Evolutionary conservation across 2,888 invertebrate genomes (phyloP), one percentile per base, ranked within the genome.

Genomic region (Silvanus unidentatus): DNA sequence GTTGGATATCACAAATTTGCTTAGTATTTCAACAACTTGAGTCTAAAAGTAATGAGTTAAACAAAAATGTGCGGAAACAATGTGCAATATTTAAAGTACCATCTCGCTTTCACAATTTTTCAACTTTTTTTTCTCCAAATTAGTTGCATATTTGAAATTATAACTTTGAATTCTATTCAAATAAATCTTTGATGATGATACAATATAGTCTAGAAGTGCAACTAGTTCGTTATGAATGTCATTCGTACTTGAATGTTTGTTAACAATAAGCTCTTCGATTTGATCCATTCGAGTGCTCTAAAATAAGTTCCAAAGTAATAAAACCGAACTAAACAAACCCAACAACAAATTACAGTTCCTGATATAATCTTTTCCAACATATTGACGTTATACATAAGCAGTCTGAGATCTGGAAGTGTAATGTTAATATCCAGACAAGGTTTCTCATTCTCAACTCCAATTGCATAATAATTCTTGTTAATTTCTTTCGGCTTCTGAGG

Each of bases 301-400:
- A 32, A n/a, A n/a, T 12, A 8, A 8, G 10, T 32, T 32, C 3
- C 13, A 32, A 32, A 12, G 11, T 12, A n/a, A n/a, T n/a, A n/a
- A n/a, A n/a, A n/a, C n/a, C n/a, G n/a, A n/a, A n/a, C n/a, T n/a
- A n/a, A n/a, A n/a, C n/a, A n/a, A n/a, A n/a, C n/a, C n/a, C n/a
- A n/a, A n/a, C 32, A 8, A 8, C n/a, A 5, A 32, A 32, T 3
- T 32, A 22, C 32, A n/a, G n/a, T 12, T 32, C 10, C 32, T 5
- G 32, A n/a, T 8, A 32, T n/a, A 3, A 32, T 32, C 10, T 22
- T 78, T 6, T 73, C 65, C 2, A 88, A 70, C 62, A 81, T 77
- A 66, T 88, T 89, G 40, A 79, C 77, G 57, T 81, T 80, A 60
- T 77, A 81, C 66, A 85, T 76, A 50, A 85, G 73, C 55, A 79